Evolutionary conservation across 2,113 vertebrate species (phyloP).

Genomic region (Sphaerodactylus townsendi): DNA sequence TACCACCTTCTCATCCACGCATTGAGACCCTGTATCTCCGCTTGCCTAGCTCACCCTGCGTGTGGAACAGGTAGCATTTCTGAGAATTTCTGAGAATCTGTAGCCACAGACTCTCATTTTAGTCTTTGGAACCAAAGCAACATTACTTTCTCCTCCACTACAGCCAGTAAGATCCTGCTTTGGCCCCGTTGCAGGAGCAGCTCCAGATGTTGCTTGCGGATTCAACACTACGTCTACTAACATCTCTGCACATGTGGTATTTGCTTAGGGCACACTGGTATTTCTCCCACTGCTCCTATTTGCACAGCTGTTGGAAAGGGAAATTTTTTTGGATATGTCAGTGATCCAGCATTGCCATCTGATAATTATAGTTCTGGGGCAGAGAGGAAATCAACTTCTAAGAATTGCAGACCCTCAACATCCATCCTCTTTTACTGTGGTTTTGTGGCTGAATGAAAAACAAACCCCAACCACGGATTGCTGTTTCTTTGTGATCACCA

Average conservation of each 20-base stretch:
- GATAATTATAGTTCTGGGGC: neutral
- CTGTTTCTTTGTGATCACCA: neutral
- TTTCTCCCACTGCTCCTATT: accelerated
- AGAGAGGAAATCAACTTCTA: accelerated
- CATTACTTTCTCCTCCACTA: neutral
- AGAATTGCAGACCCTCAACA: neutral
- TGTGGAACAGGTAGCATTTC: no score
- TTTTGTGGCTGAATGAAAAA: neutral
- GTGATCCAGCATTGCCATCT: accelerated
- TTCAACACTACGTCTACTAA: accelerated
- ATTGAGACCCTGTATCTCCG: no score
- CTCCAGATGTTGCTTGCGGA: neutral
- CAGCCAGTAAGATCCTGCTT: neutral
- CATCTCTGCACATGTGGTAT: neutral
- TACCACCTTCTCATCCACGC: no score
- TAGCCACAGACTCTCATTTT: neutral
- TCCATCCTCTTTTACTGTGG: neutral
- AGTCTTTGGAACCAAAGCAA: neutral
- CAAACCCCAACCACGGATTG: no score
- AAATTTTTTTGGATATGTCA: neutral
- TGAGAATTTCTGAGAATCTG: no score
- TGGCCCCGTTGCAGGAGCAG: neutral
- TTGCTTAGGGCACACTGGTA: neutral
- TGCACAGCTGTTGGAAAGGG: neutral
- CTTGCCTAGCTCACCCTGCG: no score